Percentiles rank a stretch among this genome's conserved stretches.
These are phyloP conservation scores for Buceros bicornis DNA, from an alignment of 2,797 vertebrate species.

Conservation along the genomic window DNA sequence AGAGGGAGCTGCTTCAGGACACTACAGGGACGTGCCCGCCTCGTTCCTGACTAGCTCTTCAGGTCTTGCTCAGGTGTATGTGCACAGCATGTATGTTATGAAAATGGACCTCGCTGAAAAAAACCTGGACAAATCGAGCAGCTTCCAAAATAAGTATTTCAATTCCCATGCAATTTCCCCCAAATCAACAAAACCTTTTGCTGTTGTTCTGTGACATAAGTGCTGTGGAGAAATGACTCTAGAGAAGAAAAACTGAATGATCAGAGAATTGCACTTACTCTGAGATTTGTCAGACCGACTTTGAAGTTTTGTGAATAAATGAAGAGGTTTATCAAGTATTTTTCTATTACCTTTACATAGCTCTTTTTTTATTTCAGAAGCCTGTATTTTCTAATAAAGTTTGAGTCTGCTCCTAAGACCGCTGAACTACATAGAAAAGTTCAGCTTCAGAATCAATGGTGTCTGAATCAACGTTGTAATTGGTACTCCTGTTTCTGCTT, in stretches of 20 bases:
- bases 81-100: not conserved
- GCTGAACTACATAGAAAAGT: not conserved
- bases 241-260: not conserved
- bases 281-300: not conserved
- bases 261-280: not conserved
- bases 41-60: not conserved
- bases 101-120: not conserved
- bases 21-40: rapidly evolving
- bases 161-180: not conserved
- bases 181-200: not conserved
- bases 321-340: not conserved
- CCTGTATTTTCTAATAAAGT: too few relatives aligned
- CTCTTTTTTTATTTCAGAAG: not conserved
- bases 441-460: not conserved
- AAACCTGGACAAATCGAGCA: rapidly evolving
- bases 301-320: not conserved
- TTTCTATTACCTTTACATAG: not conserved
- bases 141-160: not conserved
- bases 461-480: not conserved
- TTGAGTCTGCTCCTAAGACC: not conserved
- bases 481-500: not conserved
- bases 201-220: not conserved
- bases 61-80: not conserved
- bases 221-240: not conserved
- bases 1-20: rapidly evolving